Conservation (phyloP, 2,888 invertebrate species). For the Phrixothrix hirtus region DNA sequence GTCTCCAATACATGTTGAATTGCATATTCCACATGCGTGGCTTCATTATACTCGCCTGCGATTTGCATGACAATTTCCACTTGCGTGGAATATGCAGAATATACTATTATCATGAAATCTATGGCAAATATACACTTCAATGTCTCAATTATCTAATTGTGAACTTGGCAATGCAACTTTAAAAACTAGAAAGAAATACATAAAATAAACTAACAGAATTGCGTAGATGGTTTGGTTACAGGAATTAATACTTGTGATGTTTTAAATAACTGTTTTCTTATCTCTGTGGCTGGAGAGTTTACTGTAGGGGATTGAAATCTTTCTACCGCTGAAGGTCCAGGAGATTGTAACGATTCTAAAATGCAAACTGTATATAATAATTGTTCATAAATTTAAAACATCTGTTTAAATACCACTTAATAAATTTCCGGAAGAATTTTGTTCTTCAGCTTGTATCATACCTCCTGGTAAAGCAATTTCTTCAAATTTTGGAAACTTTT, state of each 20-base stretch:
- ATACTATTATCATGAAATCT: too few relatives aligned
- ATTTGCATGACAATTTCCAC: too few relatives aligned
- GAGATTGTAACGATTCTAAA: constrained; percentile 56
- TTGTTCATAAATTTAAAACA: too few relatives aligned
- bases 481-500: constrained; percentile 75
- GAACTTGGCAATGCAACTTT: too few relatives aligned
- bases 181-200: too few relatives aligned
- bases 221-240: constrained; percentile 17
- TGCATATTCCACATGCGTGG: too few relatives aligned
- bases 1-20: too few relatives aligned
- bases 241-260: constrained; percentile 12
- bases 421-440: constrained; percentile 5
- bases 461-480: constrained; percentile 71
- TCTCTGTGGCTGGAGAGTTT: constrained; percentile 51
- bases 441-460: constrained; percentile 32
- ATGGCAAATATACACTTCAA: too few relatives aligned
- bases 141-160: too few relatives aligned
- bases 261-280: constrained; percentile 48
- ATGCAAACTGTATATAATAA: too few relatives aligned
- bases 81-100: too few relatives aligned
- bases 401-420: constrained; percentile 2
- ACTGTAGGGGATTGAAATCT: constrained; percentile 69
- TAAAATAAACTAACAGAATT: constrained; percentile 34
- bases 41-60: too few relatives aligned
- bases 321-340: constrained; percentile 63